phyloP scores from a whole-genome alignment of 2,113 vertebrate species.

The Ibidorhyncha struthersii region DNA sequence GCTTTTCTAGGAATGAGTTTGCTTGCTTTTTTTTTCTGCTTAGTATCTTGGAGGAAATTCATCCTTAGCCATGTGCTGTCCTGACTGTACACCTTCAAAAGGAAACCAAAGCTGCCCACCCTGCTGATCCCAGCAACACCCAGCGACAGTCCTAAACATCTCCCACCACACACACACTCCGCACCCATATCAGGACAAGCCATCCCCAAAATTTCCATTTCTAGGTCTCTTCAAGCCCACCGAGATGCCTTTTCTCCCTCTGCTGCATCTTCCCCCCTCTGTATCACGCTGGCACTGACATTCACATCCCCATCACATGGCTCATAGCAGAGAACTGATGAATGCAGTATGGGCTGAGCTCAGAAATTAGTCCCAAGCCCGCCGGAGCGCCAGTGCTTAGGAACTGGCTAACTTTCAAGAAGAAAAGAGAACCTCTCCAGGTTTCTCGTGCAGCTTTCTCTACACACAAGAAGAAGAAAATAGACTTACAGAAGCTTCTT shows the following conservation, averaged over 20 bases:
- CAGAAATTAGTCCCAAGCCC: not conserved
- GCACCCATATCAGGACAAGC: not conserved
- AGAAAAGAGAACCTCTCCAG: not conserved
- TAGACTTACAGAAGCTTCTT: slow-evolving; percentile 5
- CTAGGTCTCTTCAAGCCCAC: not conserved
- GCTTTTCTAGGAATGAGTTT: not conserved
- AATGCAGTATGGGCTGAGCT: not conserved
- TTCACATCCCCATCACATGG: fast-evolving
- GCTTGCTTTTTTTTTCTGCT: not conserved
- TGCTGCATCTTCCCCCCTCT: fast-evolving
- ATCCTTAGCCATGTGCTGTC: not conserved
- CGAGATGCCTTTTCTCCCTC: not conserved
- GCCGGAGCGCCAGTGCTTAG: fast-evolving
- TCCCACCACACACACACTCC: not conserved
- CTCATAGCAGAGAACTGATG: not conserved
- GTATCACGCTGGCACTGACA: fast-evolving
- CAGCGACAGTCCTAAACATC: not conserved
- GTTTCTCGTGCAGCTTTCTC: not conserved
- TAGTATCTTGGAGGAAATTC: not conserved
- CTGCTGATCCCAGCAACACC: not conserved
- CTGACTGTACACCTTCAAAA: fast-evolving
- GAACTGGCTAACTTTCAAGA: not conserved
- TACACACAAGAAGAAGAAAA: not conserved
- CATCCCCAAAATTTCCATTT: not conserved
- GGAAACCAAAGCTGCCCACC: not conserved